phyloP scores from a whole-genome alignment of 2,888 invertebrate species.

The Poecilus cupreus region DNA sequence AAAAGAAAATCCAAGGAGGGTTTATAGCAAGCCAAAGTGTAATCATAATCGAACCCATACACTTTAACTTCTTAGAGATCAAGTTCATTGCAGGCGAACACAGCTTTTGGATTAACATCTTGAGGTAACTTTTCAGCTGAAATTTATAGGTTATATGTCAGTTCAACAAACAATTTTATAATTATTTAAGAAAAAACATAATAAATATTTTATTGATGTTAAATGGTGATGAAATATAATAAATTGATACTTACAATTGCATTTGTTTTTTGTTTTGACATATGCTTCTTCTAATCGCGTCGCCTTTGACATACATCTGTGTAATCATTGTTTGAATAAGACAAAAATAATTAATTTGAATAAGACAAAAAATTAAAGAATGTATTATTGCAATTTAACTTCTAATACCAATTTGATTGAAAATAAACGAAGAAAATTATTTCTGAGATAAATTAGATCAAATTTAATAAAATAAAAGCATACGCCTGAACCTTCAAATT shows the following conservation, averaged over 20 bases:
- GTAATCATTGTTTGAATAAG: slow-evolving; percentile 24
- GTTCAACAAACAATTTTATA: not conserved
- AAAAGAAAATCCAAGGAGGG: slow-evolving; percentile 90
- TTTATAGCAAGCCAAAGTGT: slow-evolving; percentile 96
- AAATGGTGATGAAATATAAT: slow-evolving; percentile 1
- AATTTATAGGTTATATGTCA: slow-evolving; percentile 64
- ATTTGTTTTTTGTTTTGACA: slow-evolving; percentile 80
- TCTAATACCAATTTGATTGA: no score
- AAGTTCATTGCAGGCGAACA: slow-evolving; percentile 97
- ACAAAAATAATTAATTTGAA: no score
- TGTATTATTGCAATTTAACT: no score
- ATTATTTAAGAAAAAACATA: slow-evolving; percentile 10
- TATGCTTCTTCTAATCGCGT: slow-evolving; percentile 75
- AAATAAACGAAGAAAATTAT: no score
- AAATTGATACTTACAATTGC: slow-evolving; percentile 79
- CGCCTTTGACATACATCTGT: slow-evolving; percentile 21
- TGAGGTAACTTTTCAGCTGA: slow-evolving; percentile 90
- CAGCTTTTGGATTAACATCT: slow-evolving; percentile 90
- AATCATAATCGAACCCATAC: slow-evolving; percentile 99
- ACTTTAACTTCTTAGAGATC: slow-evolving; percentile 93
- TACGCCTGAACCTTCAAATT: no score
- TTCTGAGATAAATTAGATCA: no score
- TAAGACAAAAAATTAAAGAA: no score
- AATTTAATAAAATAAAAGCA: no score
- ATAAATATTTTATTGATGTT: slow-evolving; percentile 3